A percentile compares a stretch with the other conserved stretches of the same genome.
These are phyloP conservation scores for Ormyrus nitidulus DNA, from an alignment of 2,888 invertebrate species.

Conservation along the genomic window DNA sequence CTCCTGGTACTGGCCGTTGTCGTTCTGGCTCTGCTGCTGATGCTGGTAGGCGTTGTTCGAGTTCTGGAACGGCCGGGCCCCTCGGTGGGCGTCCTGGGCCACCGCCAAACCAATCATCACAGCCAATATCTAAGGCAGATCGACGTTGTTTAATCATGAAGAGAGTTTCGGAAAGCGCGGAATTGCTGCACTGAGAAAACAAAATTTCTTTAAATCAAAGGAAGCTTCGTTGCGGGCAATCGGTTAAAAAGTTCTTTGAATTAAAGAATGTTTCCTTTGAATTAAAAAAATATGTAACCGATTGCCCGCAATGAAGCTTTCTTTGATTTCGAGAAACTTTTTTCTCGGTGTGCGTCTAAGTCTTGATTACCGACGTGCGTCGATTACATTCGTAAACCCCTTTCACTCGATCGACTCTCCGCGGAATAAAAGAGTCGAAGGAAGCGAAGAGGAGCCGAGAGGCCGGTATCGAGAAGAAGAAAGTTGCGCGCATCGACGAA, in stretches of 20 bases:
- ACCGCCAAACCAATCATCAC: constrained; percentile 68
- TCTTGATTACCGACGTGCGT: not conserved
- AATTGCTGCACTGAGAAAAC: too few species aligned
- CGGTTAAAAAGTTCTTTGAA: too few species aligned
- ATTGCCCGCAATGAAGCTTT: too few species aligned
- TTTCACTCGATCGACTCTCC: not conserved
- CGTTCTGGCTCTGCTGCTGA: constrained; percentile 23
- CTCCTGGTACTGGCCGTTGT: constrained; percentile 36
- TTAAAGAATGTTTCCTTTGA: too few species aligned
- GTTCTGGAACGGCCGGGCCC: constrained; percentile 52
- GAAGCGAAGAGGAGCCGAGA: too few species aligned
- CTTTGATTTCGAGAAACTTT: too few species aligned
- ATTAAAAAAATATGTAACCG: too few species aligned
- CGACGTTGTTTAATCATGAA: not conserved
- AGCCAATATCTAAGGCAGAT: constrained; percentile 59
- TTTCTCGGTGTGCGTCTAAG: too few species aligned
- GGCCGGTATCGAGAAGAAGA: too few species aligned
- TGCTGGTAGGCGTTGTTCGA: constrained; percentile 58
- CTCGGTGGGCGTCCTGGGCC: constrained; percentile 65
- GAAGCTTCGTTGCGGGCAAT: too few species aligned
- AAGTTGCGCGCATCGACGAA: not conserved
- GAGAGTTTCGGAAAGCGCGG: not conserved
- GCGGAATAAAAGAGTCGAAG: too few species aligned
- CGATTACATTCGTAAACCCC: not conserved
- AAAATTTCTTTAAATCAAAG: too few species aligned